These are phyloP conservation scores for Yasuhikotakia modesta DNA, from an alignment of 2,797 vertebrate genomes.

Conservation along the genomic window DNA sequence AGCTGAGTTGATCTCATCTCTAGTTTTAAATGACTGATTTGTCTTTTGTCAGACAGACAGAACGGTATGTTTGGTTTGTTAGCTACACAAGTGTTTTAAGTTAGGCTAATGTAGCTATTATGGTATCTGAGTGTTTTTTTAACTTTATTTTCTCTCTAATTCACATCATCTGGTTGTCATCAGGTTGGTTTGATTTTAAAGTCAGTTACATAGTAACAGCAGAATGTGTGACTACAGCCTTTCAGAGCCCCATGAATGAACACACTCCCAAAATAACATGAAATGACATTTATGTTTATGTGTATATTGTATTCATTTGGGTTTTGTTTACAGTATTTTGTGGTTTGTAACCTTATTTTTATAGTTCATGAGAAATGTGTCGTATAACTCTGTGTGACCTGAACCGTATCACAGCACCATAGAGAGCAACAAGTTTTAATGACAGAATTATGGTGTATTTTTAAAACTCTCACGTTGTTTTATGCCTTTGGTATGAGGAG, in stretches of 20 bases:
- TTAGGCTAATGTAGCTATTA: background rate
- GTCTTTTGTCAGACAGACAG: background rate
- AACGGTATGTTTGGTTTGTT: background rate
- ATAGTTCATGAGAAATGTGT: too few relatives aligned
- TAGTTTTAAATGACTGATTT: background rate
- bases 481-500: background rate
- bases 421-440: too few relatives aligned
- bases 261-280: background rate
- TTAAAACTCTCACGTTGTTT: too few relatives aligned
- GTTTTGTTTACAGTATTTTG: too few relatives aligned
- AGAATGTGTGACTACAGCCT: background rate
- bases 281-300: background rate
- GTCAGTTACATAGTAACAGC: background rate
- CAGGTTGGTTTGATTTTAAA: constrained; percentile 6
- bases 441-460: too few relatives aligned
- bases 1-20: background rate
- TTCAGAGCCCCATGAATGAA: background rate
- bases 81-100: background rate
- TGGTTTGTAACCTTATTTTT: too few relatives aligned
- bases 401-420: too few relatives aligned
- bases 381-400: too few relatives aligned
- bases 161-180: background rate
- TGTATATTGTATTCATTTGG: background rate
- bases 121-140: background rate
- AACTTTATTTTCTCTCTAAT: constrained; percentile 4